Evolutionary conservation across 2,113 vertebrate genomes (phyloP), one percentile per base, ranked within the genome.

Genomic region (Pseudorasbora parva): DNA sequence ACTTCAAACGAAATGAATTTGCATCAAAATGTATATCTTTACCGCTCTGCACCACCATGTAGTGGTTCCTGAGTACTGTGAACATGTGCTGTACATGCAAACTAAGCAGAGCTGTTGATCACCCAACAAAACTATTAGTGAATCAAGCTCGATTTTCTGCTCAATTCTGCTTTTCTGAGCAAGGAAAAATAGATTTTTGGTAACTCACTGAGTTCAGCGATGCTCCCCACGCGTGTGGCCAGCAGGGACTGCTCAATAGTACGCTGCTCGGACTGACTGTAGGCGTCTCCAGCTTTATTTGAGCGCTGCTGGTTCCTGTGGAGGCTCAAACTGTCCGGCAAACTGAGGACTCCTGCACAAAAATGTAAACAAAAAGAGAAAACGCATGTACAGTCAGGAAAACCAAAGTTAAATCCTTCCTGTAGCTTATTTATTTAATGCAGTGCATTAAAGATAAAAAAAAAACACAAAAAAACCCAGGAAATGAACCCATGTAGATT

Each of bases 121-220:
- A 33, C 5, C 23, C n/a, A 10, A 64, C 19, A 76, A 10, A 33
- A 56, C 27, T 12, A 33, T 1, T 37, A 11, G 17, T 5, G 5
- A 5, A 23, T 10, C 47, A 78, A 78, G 19, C 37, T n/a, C n/a
- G n/a, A n/a, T n/a, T n/a, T n/a, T n/a, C n/a, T n/a, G n/a, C n/a
- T n/a, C n/a, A n/a, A n/a, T n/a, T 45, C 68, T 2, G 0, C 37
- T 72, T 47, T 45, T 72, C 12, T 47, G 21, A 47, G n/a, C 10
- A 45, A 72, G 68, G n/a, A 45, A 43, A 37, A 19, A 59, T 33
- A 43, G 64, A 47, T 45, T 14, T 75, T n/a, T 10, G 82, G 9
- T 47, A 86, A 95, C 98, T 99, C 92, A 99, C 98, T 99, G 92
- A 99, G 97, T 80, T 99, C 98, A 0, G 97, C 93, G 68, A 99